phyloP scores from a whole-genome alignment of 1,140 invertebrate species.

The Drosophila kurseongensis region DNA sequence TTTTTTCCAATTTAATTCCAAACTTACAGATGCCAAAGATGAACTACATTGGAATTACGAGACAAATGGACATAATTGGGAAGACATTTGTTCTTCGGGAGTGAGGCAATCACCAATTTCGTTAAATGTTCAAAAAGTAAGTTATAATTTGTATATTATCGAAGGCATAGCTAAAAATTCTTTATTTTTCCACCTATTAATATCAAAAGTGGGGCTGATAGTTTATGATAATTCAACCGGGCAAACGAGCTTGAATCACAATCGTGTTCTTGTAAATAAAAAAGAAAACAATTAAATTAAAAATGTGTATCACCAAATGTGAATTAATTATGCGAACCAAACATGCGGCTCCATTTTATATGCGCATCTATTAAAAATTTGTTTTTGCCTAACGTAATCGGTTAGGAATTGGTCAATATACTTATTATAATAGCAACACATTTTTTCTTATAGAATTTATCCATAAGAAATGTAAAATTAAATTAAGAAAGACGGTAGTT shows the following conservation, averaged over 20 bases:
- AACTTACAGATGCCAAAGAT: constrained; percentile 36
- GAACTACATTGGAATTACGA: constrained; percentile 46
- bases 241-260: background rate
- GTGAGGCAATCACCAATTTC: constrained; percentile 51
- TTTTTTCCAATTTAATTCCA: constrained; percentile 21
- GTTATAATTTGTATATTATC: background rate
- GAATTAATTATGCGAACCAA: constrained; percentile 23
- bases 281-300: background rate
- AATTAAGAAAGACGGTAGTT: background rate
- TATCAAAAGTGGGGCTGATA: too few relatives aligned
- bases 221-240: background rate
- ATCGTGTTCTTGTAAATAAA: background rate
- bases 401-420: background rate
- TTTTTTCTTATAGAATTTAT: background rate
- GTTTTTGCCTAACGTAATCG: background rate
- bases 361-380: constrained; percentile 25
- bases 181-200: background rate
- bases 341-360: constrained; percentile 7
- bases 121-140: constrained; percentile 34
- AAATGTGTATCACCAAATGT: constrained; percentile 22
- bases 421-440: background rate
- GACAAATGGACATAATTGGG: constrained; percentile 37
- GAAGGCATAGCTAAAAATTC: background rate
- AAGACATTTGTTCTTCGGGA: constrained; percentile 35
- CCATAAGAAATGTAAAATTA: background rate